Base-by-base conservation (phyloP, 1,140 invertebrate species). In the Heliconius congener region DNA sequence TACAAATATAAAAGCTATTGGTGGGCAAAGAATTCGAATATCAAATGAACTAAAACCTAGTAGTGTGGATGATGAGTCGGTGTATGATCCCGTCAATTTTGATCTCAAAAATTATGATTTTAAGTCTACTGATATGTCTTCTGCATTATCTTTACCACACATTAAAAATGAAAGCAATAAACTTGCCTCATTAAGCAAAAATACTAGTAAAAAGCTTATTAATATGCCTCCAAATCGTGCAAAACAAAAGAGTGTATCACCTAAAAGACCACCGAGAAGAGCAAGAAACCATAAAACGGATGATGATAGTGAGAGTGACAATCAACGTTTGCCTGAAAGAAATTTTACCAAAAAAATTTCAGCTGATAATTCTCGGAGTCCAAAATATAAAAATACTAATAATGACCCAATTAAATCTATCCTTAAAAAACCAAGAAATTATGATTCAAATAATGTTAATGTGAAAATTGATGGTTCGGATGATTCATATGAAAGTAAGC, bases 391-490 rank as follows among this genome's bases (percentile, higher is more conserved):
- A 84, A 92, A 88, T 80, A 87, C 84, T 76, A 91, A 90, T 77
- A 87, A 82, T 50, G 93, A 94, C 83, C 89, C 91, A 1, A 95
- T 95, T 86, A 97, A 97, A 91, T 97, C 96, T 30, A 97, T 97
- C 83, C 89, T 97, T 80, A 97, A 97, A 89, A 96, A 97, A 88
- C 96, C 96, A 55, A 88, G 87, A 89, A 90, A 85, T 77, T 91
- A 92, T 72, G 88, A 90, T 76, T 80, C 73, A 18, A 85, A 83
- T 80, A 88, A 92, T 42, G 76, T 81, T 1, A 84, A 74, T 70
- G 55, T 76, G 19, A 93, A 88, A 90, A 76, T 71, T 50, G 89
- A 93, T 30, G 60, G 79, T 84, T 83, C 87, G 16, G 91, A 91
- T 81, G 88, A 93, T 81, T 86, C 87, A 0, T 86, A 86, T 84